Conservation (phyloP, 64 coral and sea anemone genomes). For the Stichodactyla mertensii region DNA sequence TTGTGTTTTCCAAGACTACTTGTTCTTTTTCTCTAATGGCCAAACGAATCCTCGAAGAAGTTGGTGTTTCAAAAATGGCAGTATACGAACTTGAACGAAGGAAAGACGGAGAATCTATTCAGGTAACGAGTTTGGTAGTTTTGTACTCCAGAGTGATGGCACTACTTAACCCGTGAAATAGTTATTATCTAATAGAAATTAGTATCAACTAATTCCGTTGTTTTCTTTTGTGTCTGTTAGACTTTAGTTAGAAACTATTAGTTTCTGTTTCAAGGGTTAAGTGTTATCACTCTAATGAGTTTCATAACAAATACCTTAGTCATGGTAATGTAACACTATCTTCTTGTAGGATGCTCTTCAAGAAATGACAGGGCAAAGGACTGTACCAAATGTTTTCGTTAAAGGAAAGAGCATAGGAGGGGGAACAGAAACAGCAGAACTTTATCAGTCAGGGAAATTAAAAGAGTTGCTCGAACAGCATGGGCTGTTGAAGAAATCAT, state of each 20-base stretch:
- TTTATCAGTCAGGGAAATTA: constrained; percentile 65
- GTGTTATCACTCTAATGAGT: no score
- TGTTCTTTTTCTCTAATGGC: constrained; percentile 82
- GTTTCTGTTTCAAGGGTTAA: no score
- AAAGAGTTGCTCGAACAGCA: constrained; percentile 62
- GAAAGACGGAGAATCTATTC: constrained; percentile 56
- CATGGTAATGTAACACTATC: neutral
- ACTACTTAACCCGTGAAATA: no score
- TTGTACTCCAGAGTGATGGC: no score
- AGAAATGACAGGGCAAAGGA: constrained; percentile 61
- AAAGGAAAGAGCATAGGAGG: constrained; percentile 83
- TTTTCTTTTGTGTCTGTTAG: no score
- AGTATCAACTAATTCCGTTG: no score
- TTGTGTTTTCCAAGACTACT: constrained; percentile 79
- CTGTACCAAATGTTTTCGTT: constrained; percentile 88
- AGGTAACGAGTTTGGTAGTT: constrained; percentile 29
- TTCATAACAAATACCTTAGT: no score
- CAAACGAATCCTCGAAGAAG: constrained; percentile 64
- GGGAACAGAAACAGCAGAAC: constrained; percentile 69
- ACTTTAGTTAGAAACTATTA: no score
- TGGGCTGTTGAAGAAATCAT: constrained; percentile 12
- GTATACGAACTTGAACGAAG: constrained; percentile 77
- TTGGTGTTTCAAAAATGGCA: constrained; percentile 66
- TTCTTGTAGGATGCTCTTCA: constrained; percentile 57
- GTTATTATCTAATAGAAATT: no score